Base-by-base conservation (phyloP, 1,140 invertebrate genomes). In the Mya arenaria region DNA sequence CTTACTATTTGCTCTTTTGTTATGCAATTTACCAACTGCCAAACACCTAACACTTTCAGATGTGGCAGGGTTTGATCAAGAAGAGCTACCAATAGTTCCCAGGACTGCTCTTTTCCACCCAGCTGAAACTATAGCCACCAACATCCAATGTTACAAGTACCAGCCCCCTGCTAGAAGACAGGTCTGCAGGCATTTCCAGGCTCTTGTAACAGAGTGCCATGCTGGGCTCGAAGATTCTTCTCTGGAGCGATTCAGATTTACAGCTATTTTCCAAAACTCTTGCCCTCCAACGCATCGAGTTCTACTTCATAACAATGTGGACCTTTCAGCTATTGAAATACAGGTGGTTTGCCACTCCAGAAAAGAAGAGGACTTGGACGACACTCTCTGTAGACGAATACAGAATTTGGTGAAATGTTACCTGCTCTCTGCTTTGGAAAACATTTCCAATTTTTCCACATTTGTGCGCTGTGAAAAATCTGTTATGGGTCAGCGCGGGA, bases 71-170 rank as follows among this genome's bases (percentile, higher is more conserved):
- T 41, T 78, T 23, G 74, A 78, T 25, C 3, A 66, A 30, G 74
- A 78, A 32, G 55, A 13, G 2, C 30, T 78, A 1, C 15, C 34
- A 3, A 13, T 6, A 41, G 62, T 63, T 17, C n/a, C 37, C 19
- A 17, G n/a, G 10, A 56, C 4, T 4, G 48, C 41, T 17, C 17
- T n/a, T n/a, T n/a, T n/a, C n/a, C n/a, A n/a, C 23, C 52, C 48
- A 25, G 19, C 37, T 6, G 48, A 39, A 4, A 19, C 30, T 23
- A 1, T 15, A 36, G 1, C 15, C 37, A 48, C 56, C 0, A 69
- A 58, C 36, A 79, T 79, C 15, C 48, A 68, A 4, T 79, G 77
- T 32, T 69, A 30, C 25, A 65, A 60, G 17, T 79, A 69, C 52
- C 32, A 65, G 25, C 39, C n/a, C 2, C 4, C 4, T 25, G 52